Base-by-base conservation (phyloP, 2,113 vertebrate species). In the Argyrosomus japonicus region DNA sequence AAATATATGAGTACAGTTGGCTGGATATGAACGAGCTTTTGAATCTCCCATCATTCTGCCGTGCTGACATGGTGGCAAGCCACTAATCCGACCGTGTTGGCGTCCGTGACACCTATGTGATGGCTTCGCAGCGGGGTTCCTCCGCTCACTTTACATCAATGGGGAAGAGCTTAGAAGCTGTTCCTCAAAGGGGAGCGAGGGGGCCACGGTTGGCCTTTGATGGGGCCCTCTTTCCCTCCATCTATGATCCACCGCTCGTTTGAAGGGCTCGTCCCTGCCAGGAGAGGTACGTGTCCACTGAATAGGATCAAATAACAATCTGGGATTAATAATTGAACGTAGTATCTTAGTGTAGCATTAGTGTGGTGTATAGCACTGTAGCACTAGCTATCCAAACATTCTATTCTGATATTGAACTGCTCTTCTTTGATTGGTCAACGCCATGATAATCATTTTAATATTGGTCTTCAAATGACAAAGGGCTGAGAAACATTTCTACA, bases 61-160 rank as follows among this genome's bases (percentile, higher is more conserved):
- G 0, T 2, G 11, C 71, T 40, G 79, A 60, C 67, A 67, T 8
- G 67, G 58, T 36, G 9, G 17, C 21, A 6, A 0, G 13, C 75
- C 45, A 18, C 43, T 36, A 32, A 75, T 83, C 61, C 47, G 15
- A 48, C 64, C 54, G 10, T 11, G 64, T 25, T 48, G 3, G 27
- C 25, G 15, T 29, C 64, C n/a, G 7, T 87, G 62, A 82, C 78
- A 69, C 74, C 82, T 25, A 3, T 54, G 76, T 70, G 88, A 83
- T 77, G 68, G 82, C 67, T 65, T 70, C 70, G 1, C 82, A 36
- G 74, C 29, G 3, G 68, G 77, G 58, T 3, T 17, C 51, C 27
- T 23, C 48, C 14, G 65, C 75, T 83, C 65, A 12, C 73, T 47
- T 32, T 17, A 71, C 81, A 69, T 78, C 82, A 75, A 1, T 68